Conservation (phyloP, 2,888 invertebrate genomes). For the Aleiodes leptofemur region DNA sequence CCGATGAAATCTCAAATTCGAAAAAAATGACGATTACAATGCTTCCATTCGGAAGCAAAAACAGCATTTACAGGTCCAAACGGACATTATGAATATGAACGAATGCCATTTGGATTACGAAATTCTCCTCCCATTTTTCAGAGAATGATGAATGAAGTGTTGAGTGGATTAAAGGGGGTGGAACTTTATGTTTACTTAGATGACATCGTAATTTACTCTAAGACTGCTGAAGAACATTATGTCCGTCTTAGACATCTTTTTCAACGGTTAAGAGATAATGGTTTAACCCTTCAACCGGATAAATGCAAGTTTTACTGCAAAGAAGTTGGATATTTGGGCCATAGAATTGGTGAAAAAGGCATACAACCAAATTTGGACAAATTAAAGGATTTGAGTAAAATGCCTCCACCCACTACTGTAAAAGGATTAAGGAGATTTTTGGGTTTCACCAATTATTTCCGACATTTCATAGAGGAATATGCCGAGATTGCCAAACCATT, state of each 20-base stretch:
- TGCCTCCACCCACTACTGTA: neutral
- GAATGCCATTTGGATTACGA: neutral
- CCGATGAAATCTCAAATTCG: too few relatives aligned
- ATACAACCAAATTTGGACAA: neutral
- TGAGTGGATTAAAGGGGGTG: neutral
- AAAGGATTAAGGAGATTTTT: slow-evolving; percentile 5
- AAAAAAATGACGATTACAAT: too few relatives aligned
- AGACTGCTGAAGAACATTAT: too few relatives aligned
- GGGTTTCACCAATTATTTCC: neutral
- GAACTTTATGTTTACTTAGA: too few relatives aligned
- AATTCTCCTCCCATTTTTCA: too few relatives aligned
- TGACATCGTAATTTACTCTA: too few relatives aligned
- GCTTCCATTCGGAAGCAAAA: too few relatives aligned
- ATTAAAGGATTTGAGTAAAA: neutral
- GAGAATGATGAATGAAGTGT: neutral
- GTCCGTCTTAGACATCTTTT: too few relatives aligned
- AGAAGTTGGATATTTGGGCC: too few relatives aligned
- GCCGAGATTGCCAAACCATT: slow-evolving; percentile 56
- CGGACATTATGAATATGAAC: neutral
- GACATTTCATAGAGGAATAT: slow-evolving; percentile 56
- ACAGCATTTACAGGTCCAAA: neutral
- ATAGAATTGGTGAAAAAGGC: neutral
- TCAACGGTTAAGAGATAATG: too few relatives aligned
- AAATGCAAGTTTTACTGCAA: too few relatives aligned
- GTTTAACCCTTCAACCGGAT: too few relatives aligned